These are phyloP conservation scores for Bradysia coprophila DNA, from an alignment of 1,140 invertebrate species.

Conservation along the genomic window DNA sequence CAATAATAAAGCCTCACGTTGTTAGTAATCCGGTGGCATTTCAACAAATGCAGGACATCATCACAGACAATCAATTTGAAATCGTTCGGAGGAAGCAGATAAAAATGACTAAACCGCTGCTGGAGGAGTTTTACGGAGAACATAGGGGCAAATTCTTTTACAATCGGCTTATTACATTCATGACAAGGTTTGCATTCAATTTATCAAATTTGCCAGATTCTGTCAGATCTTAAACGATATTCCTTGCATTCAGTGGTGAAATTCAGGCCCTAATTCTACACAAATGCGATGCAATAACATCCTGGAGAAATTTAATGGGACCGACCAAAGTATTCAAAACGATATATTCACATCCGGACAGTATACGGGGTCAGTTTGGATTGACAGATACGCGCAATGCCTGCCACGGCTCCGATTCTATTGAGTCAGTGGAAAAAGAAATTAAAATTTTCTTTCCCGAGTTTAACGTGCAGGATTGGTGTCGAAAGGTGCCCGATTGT, in stretches of 20 bases:
- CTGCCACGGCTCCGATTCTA: slow-evolving; percentile 80
- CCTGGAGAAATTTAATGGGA: slow-evolving; percentile 71
- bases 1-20: slow-evolving; percentile 56
- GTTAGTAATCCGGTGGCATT: slow-evolving; percentile 45
- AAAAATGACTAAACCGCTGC: slow-evolving; percentile 37
- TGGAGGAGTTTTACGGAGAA: slow-evolving; percentile 63
- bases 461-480: slow-evolving; percentile 29
- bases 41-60: slow-evolving; percentile 42
- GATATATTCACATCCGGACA: slow-evolving; percentile 53
- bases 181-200: slow-evolving; percentile 15
- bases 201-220: not conserved
- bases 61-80: slow-evolving; percentile 52
- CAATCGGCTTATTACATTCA: slow-evolving; percentile 75
- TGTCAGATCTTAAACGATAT: slow-evolving; percentile 2
- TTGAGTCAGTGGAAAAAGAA: slow-evolving; percentile 51
- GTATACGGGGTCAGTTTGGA: slow-evolving; percentile 65
- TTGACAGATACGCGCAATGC: slow-evolving; percentile 85
- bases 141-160: slow-evolving; percentile 78
- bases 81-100: slow-evolving; percentile 49
- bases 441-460: slow-evolving; percentile 70
- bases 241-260: slow-evolving; percentile 46
- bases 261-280: slow-evolving; percentile 61
- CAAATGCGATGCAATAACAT: slow-evolving; percentile 47
- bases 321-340: slow-evolving; percentile 73
- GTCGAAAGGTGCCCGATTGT: too few relatives aligned